A percentile compares a stretch with the other conserved stretches of the same genome.
phyloP scores from a whole-genome alignment of 2,888 invertebrate species.

The Chrysina gloriosa region DNA sequence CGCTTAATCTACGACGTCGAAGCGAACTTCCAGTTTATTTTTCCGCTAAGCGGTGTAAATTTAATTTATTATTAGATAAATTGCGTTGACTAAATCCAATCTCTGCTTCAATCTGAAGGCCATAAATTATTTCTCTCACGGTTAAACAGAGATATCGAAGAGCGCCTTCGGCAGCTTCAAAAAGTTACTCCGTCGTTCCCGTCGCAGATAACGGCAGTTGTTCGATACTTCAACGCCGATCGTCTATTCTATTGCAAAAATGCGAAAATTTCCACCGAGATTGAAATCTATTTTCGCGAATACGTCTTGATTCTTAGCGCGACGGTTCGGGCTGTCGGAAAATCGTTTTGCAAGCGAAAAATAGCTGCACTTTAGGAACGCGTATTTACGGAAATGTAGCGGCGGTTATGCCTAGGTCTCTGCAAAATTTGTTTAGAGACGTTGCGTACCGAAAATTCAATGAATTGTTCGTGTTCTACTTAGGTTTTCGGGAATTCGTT shows the following conservation, averaged over 20 bases:
- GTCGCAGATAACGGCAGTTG: constrained; percentile 17
- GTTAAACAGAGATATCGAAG: constrained; percentile 25
- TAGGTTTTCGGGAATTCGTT: too few relatives aligned
- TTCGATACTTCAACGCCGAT: constrained; percentile 16
- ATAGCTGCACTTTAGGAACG: too few relatives aligned
- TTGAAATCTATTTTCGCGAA: constrained; percentile 7
- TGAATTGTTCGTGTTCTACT: too few relatives aligned
- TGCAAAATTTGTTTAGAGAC: too few relatives aligned
- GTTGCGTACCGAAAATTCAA: too few relatives aligned
- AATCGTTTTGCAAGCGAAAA: too few relatives aligned
- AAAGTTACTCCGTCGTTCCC: constrained; percentile 2
- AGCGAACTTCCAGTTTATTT: not conserved
- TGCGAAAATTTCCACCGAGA: constrained; percentile 16
- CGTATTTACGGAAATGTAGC: too few relatives aligned
- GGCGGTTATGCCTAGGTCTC: too few relatives aligned
- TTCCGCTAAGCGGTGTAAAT: constrained; percentile 7
- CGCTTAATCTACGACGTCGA: not conserved
- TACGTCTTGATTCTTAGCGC: not conserved
- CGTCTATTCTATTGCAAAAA: constrained; percentile 24
- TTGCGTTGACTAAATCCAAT: constrained; percentile 24
- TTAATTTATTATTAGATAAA: constrained; percentile 26
- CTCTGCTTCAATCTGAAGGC: constrained; percentile 8
- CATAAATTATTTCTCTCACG: constrained; percentile 27
- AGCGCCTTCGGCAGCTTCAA: constrained; percentile 14
- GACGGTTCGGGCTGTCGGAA: too few relatives aligned